Evolutionary conservation across 2,797 vertebrate genomes (phyloP).

Genomic region (Poeciliopsis infans): DNA sequence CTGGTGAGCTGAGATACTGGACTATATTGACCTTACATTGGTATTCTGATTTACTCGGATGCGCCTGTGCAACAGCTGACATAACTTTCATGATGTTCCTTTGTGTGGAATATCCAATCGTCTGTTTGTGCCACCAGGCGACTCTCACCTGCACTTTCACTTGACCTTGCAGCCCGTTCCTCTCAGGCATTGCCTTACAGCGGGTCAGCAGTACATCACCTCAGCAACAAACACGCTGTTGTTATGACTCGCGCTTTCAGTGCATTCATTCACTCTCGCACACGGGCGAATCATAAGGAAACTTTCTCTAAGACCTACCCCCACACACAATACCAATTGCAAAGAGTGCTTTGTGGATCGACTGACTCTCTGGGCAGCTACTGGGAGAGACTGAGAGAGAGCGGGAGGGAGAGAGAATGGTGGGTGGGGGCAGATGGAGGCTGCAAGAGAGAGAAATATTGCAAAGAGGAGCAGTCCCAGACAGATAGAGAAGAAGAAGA

Average conservation of each 20-base stretch:
- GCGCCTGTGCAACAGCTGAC: background rate
- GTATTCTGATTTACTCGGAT: background rate
- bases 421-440: constrained; percentile 72
- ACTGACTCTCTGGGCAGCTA: constrained; percentile 68
- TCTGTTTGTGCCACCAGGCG: constrained; percentile 27
- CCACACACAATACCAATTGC: constrained; percentile 67
- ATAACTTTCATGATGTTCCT: background rate
- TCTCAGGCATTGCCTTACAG: constrained; percentile 71
- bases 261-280: constrained; percentile 65
- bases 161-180: constrained; percentile 68
- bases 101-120: constrained; percentile 29
- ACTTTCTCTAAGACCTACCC: constrained; percentile 48
- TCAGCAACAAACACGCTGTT: constrained; percentile 43
- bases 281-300: constrained; percentile 34
- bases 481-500: constrained; percentile 45
- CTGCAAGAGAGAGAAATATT: constrained; percentile 61
- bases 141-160: constrained; percentile 26
- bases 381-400: constrained; percentile 33
- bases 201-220: constrained; percentile 61
- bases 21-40: background rate
- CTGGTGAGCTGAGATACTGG: background rate
- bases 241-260: constrained; percentile 68
- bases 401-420: constrained; percentile 65
- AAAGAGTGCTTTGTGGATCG: constrained; percentile 80
- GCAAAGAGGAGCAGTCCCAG: constrained; percentile 48